phyloP scores from a whole-genome alignment of 2,797 vertebrate genomes.

The Cyprinella venusta region DNA sequence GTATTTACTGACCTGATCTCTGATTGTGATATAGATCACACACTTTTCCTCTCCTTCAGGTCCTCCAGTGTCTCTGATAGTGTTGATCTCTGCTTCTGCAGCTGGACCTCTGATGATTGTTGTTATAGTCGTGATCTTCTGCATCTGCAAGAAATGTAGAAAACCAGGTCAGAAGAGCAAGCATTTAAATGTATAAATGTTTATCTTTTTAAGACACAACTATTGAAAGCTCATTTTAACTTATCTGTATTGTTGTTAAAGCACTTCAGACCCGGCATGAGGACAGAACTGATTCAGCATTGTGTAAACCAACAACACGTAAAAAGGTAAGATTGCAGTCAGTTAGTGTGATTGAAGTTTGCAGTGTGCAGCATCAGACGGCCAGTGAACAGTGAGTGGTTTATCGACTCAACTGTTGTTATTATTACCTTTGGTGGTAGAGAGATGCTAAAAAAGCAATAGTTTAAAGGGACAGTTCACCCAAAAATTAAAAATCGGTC shows the following conservation, averaged over 20 bases:
- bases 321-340: conserved; percentile 14
- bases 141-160: neutral
- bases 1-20: neutral
- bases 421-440: neutral
- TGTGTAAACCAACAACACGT: neutral
- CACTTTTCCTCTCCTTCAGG: neutral
- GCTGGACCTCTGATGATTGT: neutral
- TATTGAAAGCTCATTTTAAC: neutral
- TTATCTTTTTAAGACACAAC: neutral
- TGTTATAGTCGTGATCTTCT: neutral
- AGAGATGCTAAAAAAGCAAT: neutral
- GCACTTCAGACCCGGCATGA: neutral
- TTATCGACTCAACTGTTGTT: neutral
- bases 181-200: neutral
- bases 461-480: neutral
- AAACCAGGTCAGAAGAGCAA: conserved; percentile 9
- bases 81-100: neutral
- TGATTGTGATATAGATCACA: neutral
- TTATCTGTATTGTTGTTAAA: neutral
- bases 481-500: too few relatives aligned
- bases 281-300: neutral
- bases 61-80: neutral
- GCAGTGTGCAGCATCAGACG: neutral
- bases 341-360: conserved; percentile 5
- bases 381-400: neutral